Percentiles rank a stretch among this genome's conserved stretches.
phyloP scores from a whole-genome alignment of 2,888 invertebrate genomes.

The Neoascia interrupta region DNA sequence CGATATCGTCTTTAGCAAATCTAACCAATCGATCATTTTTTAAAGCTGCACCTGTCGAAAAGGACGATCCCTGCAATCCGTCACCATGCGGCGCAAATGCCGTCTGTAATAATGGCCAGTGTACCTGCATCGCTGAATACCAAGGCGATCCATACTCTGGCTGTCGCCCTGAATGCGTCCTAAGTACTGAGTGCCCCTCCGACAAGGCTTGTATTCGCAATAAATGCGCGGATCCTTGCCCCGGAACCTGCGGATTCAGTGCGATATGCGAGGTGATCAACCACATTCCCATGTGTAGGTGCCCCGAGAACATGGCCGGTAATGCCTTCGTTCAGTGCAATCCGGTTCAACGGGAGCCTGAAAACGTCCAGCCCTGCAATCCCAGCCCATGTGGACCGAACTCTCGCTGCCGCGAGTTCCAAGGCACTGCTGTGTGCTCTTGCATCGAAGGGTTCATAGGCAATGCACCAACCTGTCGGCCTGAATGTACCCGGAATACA shows the following conservation, averaged over 20 bases:
- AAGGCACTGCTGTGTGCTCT: conserved; percentile 85
- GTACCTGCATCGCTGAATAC: conserved; percentile 85
- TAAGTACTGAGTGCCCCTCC: conserved; percentile 86
- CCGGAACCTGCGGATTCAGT: conserved; percentile 87
- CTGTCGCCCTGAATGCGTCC: conserved; percentile 89
- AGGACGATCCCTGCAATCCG: conserved; percentile 81
- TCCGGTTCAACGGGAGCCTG: conserved; percentile 71
- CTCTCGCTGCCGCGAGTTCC: conserved; percentile 84
- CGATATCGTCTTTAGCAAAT: conserved; percentile 75
- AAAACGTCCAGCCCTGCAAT: conserved; percentile 83
- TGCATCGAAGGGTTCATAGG: conserved; percentile 87
- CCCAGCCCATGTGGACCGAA: conserved; percentile 89
- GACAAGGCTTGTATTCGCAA: conserved; percentile 86
- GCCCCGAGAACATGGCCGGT: conserved; percentile 85
- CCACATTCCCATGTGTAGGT: conserved; percentile 88
- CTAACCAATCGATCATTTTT: conserved; percentile 53
- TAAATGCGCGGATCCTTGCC: conserved; percentile 89
- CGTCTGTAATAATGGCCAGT: conserved; percentile 84
- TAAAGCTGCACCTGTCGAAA: conserved; percentile 73
- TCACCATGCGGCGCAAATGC: conserved; percentile 88
- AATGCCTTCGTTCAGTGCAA: conserved; percentile 85
- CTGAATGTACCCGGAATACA: conserved; percentile 88
- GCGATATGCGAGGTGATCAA: conserved; percentile 88
- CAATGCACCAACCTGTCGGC: conserved; percentile 88
- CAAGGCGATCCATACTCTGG: conserved; percentile 87